Evolutionary conservation across 2,113 vertebrate genomes (phyloP).

Genomic region (Naja naja): DNA sequence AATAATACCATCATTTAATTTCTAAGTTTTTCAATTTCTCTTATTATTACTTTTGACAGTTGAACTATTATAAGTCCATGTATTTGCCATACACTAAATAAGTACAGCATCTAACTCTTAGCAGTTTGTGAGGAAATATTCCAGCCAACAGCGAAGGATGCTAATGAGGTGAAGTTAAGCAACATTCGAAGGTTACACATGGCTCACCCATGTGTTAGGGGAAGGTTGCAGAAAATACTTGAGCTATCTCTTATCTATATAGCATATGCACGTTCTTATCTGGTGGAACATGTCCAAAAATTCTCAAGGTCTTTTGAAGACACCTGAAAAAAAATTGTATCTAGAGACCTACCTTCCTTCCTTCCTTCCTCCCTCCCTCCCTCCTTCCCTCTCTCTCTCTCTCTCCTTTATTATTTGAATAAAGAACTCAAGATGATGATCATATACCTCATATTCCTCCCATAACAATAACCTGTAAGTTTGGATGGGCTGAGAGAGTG

Average conservation of each 20-base stretch:
- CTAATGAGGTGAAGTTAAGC: not conserved
- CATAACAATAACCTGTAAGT: not conserved
- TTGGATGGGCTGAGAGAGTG: not conserved
- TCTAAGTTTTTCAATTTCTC: too few relatives aligned
- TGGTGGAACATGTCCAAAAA: not conserved
- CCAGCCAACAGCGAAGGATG: not conserved
- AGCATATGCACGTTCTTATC: not conserved
- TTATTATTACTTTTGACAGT: too few relatives aligned
- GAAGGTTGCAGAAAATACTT: not conserved
- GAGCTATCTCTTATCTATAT: not conserved
- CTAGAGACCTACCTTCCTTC: not conserved
- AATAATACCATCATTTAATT: too few relatives aligned
- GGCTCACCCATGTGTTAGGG: not conserved
- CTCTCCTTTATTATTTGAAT: not conserved
- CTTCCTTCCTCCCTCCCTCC: too few relatives aligned
- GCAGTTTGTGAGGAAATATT: not conserved
- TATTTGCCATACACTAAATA: too few relatives aligned
- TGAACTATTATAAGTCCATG: too few relatives aligned
- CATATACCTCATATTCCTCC: not conserved
- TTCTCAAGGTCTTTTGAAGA: not conserved
- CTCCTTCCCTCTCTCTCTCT: not conserved
- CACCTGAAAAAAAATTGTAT: not conserved
- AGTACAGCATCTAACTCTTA: not conserved
- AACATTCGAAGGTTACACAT: not conserved
- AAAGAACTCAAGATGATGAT: not conserved